Base-by-base conservation (phyloP, 2,888 invertebrate genomes). In the Magallana nippona region DNA sequence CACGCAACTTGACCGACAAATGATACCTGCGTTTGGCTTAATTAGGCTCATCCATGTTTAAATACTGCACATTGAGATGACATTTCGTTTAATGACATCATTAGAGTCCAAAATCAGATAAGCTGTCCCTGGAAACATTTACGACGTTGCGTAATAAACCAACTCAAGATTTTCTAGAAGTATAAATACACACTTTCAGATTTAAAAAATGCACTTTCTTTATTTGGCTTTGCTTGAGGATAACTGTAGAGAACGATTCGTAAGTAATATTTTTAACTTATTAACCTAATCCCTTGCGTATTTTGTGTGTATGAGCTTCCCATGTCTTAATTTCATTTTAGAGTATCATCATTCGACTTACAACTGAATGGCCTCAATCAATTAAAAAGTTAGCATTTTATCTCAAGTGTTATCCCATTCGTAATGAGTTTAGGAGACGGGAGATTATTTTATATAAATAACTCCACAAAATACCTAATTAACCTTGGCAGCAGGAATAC, bases 41-140 rank as follows among this genome's bases (percentile, higher is more conserved):
- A 71, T 71, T 71, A 71, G 22, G 32, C 71, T 22, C 71, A 71
- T 32, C 32, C 71, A 71, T 71, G 27, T 71, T 22, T 15, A 11
- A 71, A 71, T 71, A 22, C 32, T 71, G 27, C 27, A 32, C 11
- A 71, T 71, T 71, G 22, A 60, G n/a, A 71, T 71, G 71, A 32
- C 27, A 71, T 71, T 71, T 71, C 71, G 71, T 27, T 71, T 71
- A 71, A 71, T 71, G 71, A 71, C 27, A 22, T 71, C 71, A 27
- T 71, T 71, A 71, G 27, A 32, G 71, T 27, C 71, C 32, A 71
- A 71, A 71, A 60, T 13, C 22, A 71, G 71, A 71, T 71, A 71
- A 22, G 15, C 27, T 13, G 71, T 27, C 71, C 32, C 32, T 71
- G 15, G 15, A 71, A 63, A 44, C 44, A 63, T 22, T 19, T n/a